Percentiles rank a stretch among this genome's conserved stretches.
These are phyloP conservation scores for Colletes collaris DNA, from an alignment of 2,888 invertebrate genomes.

Conservation along the genomic window DNA sequence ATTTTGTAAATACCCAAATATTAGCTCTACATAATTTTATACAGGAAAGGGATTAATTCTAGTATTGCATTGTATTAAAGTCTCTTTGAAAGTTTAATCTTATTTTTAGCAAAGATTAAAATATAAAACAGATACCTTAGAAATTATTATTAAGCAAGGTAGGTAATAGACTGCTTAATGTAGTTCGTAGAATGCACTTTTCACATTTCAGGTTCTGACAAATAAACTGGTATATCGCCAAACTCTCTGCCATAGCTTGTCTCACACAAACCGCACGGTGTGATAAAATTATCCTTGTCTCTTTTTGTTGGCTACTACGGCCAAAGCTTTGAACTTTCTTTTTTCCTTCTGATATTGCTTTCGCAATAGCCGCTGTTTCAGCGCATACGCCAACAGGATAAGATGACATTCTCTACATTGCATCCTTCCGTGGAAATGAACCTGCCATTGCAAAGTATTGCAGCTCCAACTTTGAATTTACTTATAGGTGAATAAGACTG, in stretches of 20 bases:
- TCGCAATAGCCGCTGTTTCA: conserved; percentile 92
- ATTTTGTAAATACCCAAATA: too few species aligned
- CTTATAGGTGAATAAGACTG: conserved; percentile 94
- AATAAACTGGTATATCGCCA: conserved; percentile 89
- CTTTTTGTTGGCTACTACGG: conserved; percentile 89
- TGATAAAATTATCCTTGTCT: conserved; percentile 86
- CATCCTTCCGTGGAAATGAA: conserved; percentile 90
- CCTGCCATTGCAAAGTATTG: conserved; percentile 89
- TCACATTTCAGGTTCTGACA: conserved; percentile 88
- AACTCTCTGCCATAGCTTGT: conserved; percentile 92
- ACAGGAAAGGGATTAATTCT: background rate
- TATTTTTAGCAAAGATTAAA: background rate
- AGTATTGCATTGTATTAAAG: background rate
- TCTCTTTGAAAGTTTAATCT: background rate
- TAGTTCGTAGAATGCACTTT: conserved; percentile 87
- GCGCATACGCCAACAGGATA: conserved; percentile 93
- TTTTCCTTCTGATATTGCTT: conserved; percentile 94
- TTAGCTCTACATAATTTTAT: too few species aligned
- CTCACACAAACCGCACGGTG: conserved; percentile 96
- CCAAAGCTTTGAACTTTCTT: conserved; percentile 88
- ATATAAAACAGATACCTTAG: background rate
- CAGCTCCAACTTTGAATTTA: conserved; percentile 94
- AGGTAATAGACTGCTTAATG: conserved; percentile 87
- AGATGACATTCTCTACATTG: conserved; percentile 96
- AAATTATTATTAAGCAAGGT: conserved; percentile 55